Evolutionary conservation across 2,113 vertebrate species (phyloP).

Genomic region (Haemorhous mexicanus): DNA sequence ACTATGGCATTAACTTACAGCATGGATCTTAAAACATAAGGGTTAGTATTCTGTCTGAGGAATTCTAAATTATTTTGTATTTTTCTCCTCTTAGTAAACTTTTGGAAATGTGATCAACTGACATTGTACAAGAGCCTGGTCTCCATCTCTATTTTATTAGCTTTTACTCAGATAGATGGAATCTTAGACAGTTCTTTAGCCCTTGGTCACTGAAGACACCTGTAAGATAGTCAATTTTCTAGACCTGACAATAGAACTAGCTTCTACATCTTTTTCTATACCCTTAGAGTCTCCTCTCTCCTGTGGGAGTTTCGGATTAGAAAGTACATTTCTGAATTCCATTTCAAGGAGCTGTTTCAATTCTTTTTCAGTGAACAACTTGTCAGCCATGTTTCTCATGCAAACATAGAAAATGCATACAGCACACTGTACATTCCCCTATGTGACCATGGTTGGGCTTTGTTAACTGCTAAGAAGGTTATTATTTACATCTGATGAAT

Average conservation of each 20-base stretch:
- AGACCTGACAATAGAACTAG: constrained; percentile 66
- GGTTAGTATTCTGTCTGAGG: neutral
- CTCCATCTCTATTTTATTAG: neutral
- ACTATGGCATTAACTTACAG: neutral
- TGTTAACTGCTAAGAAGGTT: neutral
- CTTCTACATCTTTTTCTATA: constrained; percentile 59
- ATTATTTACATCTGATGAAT: neutral
- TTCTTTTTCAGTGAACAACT: neutral
- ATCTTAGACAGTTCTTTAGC: constrained; percentile 57
- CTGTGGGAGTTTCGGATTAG: constrained; percentile 61
- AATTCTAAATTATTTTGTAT: neutral
- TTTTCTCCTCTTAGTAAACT: neutral
- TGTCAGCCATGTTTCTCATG: neutral
- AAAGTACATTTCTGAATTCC: neutral
- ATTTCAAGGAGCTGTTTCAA: neutral
- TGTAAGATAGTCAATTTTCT: constrained; percentile 69
- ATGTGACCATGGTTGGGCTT: neutral
- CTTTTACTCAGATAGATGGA: neutral
- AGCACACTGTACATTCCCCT: neutral
- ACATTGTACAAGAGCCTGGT: neutral
- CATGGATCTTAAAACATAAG: neutral
- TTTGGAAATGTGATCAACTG: neutral
- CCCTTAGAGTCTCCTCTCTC: neutral
- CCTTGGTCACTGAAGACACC: constrained; percentile 63
- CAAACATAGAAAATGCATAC: neutral